Evolutionary conservation across 2,797 vertebrate genomes (phyloP).

Genomic region (Dendrocincla tyrannina): DNA sequence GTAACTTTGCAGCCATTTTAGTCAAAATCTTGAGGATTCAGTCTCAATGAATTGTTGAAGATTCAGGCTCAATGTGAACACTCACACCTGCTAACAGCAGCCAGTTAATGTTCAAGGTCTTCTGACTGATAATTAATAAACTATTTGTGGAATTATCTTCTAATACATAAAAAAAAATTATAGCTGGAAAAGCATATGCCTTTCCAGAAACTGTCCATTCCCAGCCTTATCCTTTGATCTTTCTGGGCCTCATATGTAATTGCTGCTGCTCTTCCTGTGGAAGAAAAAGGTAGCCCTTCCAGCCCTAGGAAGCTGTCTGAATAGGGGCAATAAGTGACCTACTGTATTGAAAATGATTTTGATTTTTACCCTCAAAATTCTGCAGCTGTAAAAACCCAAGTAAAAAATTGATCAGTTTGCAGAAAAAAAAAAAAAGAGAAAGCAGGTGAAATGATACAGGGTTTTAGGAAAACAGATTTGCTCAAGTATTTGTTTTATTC

Average conservation of each 20-base stretch:
- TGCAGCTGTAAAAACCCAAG: conserved; percentile 29
- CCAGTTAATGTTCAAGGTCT: background rate
- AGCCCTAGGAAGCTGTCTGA: background rate
- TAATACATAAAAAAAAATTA: background rate
- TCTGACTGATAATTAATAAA: background rate
- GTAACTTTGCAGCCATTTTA: background rate
- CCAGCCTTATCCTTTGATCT: background rate
- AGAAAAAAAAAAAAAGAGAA: background rate
- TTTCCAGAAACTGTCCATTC: background rate
- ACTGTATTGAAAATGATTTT: conserved; percentile 27
- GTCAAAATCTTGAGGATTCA: background rate
- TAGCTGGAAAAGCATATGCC: background rate
- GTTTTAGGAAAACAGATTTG: background rate
- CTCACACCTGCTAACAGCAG: background rate
- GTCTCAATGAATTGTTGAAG: background rate
- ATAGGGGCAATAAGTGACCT: background rate
- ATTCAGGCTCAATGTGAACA: background rate
- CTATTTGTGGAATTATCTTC: background rate
- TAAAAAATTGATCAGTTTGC: conserved; percentile 2
- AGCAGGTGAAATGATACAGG: background rate
- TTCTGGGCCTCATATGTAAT: background rate
- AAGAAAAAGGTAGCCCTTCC: conserved; percentile 22
- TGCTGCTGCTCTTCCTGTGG: background rate
- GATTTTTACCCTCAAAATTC: conserved; percentile 30
- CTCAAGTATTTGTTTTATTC: background rate